Percentiles rank a stretch among this genome's conserved stretches.
These are phyloP conservation scores for Atherinosoma microstoma DNA, from an alignment of 2,797 vertebrate genomes.

Conservation along the genomic window DNA sequence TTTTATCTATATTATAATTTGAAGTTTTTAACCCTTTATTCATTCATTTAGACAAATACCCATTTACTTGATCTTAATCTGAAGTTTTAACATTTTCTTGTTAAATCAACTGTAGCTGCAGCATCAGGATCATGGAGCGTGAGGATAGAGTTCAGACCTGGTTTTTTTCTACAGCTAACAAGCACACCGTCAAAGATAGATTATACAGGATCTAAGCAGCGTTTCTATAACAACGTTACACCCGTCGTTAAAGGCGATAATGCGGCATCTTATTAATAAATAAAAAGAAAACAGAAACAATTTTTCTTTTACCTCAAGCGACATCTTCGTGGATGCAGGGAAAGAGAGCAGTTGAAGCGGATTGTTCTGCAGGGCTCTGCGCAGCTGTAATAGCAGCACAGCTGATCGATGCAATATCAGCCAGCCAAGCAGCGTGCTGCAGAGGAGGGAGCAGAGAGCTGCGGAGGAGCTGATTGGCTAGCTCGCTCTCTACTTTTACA, in stretches of 20 bases:
- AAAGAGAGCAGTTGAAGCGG: not conserved
- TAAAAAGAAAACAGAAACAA: not conserved
- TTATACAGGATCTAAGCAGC: not conserved
- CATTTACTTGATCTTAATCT: not conserved
- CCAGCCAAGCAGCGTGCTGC: not conserved
- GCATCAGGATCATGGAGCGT: constrained; percentile 8
- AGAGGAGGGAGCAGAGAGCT: constrained; percentile 32
- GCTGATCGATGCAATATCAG: constrained; percentile 51
- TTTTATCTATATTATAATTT: not conserved
- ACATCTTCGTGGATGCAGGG: constrained; percentile 62
- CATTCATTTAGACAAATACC: not conserved
- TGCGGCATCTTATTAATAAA: not conserved
- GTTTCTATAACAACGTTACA: not conserved
- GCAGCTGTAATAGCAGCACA: constrained; percentile 57
- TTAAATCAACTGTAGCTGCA: not conserved
- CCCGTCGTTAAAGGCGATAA: constrained; percentile 1
- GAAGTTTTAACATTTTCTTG: not conserved
- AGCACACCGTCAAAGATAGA: constrained; percentile 49
- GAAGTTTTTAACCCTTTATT: not conserved
- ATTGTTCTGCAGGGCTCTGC: constrained; percentile 8
- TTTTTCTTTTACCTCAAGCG: constrained; percentile 73
- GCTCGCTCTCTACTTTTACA: not conserved
- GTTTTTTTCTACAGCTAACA: not conserved
- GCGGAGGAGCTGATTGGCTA: constrained; percentile 4
- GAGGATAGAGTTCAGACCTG: not conserved